Evolutionary conservation across 2,888 invertebrate genomes (phyloP).

Genomic region (Habroteleia sp.): DNA sequence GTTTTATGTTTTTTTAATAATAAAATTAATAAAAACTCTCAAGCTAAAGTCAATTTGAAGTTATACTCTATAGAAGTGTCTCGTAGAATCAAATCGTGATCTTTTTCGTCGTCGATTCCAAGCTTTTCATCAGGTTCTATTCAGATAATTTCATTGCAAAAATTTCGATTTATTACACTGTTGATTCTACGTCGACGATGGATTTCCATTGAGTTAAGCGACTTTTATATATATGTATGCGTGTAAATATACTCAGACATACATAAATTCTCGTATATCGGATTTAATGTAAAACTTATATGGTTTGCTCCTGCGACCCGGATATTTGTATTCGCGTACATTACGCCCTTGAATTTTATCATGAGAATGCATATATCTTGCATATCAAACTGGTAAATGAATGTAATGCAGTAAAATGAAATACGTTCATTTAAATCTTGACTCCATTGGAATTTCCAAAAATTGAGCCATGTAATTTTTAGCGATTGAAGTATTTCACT

Average conservation of each 20-base stretch:
- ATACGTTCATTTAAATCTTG: conserved; percentile 3
- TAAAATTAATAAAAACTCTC: no score
- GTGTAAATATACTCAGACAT: conserved; percentile 2
- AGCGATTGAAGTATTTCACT: not conserved
- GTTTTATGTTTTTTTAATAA: no score
- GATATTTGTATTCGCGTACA: conserved; percentile 33
- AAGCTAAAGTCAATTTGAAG: no score
- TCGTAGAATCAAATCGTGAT: conserved; percentile 8
- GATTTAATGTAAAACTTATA: conserved; percentile 26
- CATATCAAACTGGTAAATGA: conserved; percentile 9
- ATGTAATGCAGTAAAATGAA: conserved; percentile 19
- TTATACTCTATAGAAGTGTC: not conserved
- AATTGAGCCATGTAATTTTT: no score
- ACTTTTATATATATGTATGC: conserved; percentile 17
- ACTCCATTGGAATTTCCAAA: no score
- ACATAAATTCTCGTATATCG: conserved; percentile 17
- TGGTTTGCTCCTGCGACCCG: conserved; percentile 15
- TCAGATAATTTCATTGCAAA: conserved; percentile 26
- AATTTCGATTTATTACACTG: conserved; percentile 20
- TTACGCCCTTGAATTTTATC: conserved; percentile 39
- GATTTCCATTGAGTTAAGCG: conserved; percentile 23
- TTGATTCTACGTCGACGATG: conserved; percentile 4
- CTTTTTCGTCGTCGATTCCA: conserved; percentile 6
- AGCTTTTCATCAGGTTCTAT: conserved; percentile 20
- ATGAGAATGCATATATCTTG: conserved; percentile 19